Evolutionary conservation across 2,888 invertebrate genomes (phyloP).

Genomic region (Andrena marginata): DNA sequence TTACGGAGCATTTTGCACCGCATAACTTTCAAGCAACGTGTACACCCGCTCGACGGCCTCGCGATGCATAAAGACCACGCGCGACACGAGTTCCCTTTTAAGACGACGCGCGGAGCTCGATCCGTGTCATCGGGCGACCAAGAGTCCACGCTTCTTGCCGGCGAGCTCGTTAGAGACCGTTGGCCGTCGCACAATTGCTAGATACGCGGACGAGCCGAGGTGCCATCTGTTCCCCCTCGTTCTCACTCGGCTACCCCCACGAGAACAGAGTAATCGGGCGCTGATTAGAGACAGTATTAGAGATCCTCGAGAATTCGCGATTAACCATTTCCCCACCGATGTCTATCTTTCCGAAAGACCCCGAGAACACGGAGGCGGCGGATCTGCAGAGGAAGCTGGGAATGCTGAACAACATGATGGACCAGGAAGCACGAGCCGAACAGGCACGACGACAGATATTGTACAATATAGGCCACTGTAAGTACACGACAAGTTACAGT

Average conservation of each 20-base stretch:
- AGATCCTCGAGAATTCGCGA: slow-evolving; percentile 63
- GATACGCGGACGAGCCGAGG: slow-evolving; percentile 21
- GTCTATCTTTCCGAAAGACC: slow-evolving; percentile 88
- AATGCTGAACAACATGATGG: slow-evolving; percentile 95
- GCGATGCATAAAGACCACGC: neutral
- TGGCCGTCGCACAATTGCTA: slow-evolving; percentile 24
- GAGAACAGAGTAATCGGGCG: slow-evolving; percentile 37
- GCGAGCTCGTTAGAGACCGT: slow-evolving; percentile 33
- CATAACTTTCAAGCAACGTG: slow-evolving; percentile 60
- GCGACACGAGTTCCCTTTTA: slow-evolving; percentile 39
- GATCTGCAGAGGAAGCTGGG: slow-evolving; percentile 96
- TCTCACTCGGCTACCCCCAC: slow-evolving; percentile 1
- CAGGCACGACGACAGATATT: slow-evolving; percentile 92
- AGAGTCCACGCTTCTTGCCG: slow-evolving; percentile 9
- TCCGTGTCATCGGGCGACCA: slow-evolving; percentile 1
- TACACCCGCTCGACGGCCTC: slow-evolving; percentile 33
- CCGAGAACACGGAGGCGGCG: slow-evolving; percentile 94
- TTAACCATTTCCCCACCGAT: slow-evolving; percentile 73
- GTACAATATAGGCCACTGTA: slow-evolving; percentile 92
- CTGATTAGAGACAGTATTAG: slow-evolving; percentile 62
- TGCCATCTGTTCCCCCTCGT: slow-evolving; percentile 13
- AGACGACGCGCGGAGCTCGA: neutral
- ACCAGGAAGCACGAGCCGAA: slow-evolving; percentile 92
- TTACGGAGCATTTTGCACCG: neutral
- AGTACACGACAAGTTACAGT: slow-evolving; percentile 85